Evolutionary conservation across 2,113 vertebrate species (phyloP).

Genomic region (Myiagra hebetior): DNA sequence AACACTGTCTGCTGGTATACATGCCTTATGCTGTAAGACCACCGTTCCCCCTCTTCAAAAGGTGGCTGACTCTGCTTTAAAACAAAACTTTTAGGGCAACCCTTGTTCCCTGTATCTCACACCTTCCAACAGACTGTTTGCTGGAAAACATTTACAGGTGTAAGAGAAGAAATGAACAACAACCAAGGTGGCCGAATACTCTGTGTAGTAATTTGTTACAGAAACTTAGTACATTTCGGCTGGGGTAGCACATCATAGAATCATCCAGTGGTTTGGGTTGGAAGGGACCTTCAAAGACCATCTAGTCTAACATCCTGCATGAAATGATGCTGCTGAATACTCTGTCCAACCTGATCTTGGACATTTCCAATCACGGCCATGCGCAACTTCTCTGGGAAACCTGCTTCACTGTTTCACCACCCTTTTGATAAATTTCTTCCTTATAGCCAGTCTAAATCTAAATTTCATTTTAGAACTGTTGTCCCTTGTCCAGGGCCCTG

Average conservation of each 20-base stretch:
- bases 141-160: not conserved
- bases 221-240: not conserved
- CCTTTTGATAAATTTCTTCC: fast-evolving
- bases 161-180: not conserved
- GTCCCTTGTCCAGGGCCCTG: not conserved
- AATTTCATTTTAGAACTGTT: not conserved
- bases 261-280: not conserved
- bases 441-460: not conserved
- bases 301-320: not conserved
- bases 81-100: not conserved
- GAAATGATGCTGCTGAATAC: not conserved
- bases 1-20: not conserved
- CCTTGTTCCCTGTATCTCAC: not conserved
- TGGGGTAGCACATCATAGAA: not conserved
- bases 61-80: not conserved
- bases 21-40: not conserved
- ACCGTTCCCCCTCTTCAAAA: not conserved
- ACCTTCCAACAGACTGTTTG: not conserved
- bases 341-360: not conserved
- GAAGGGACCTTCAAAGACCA: not conserved
- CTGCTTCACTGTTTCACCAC: not conserved
- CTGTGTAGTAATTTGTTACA: not conserved
- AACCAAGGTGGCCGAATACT: not conserved
- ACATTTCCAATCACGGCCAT: fast-evolving
- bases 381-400: not conserved